Base-by-base conservation (phyloP, 2,797 vertebrate species). In the Glyptemys insculpta region DNA sequence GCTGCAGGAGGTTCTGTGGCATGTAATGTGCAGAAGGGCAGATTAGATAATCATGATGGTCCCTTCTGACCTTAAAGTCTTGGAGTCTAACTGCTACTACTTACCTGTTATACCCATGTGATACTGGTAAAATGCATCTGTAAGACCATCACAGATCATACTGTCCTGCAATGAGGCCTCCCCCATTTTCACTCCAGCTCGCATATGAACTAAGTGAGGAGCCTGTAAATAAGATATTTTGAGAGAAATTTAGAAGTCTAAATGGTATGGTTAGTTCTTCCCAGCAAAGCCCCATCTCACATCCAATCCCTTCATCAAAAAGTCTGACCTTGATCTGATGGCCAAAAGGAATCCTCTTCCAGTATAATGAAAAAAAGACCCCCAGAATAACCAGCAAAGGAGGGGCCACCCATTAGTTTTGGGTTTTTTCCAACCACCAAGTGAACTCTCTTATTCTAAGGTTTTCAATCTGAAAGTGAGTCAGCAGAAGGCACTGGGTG, bases 61-160 rank as follows among this genome's bases (percentile, higher is more conserved):
- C 27, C 44, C 47, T 79, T 52, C 78, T n/a, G 34, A 18, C 29
- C 53, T 5, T 5, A 4, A 10, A 25, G 14, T 6, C 49, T 34
- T 87, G 31, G 29, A 59, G 27, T 34, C 47, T 41, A 76, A 25
- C 23, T 82, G 81, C 74, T 78, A 84, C 25, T 41, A 65, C 95
- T 97, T 94, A 99, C 99, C 99, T 91, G 99, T 99, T 84, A 99
- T 96, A 89, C 99, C 99, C 99, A 99, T 99, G 94, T 99, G 99
- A 93, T 98, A 99, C 79, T 97, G 96, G 81, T 99, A 98, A 97
- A 99, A 99, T 7, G 99, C 99, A 65, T 99, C 99, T 0, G 98
- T 99, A 57, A 99, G 99, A 52, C 99, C 99, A 34, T 99, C 99
- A 1, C 97, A 97, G 88, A 99, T 98, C 76, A 99, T 97, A 18